Percentiles rank a stretch among this genome's conserved stretches.
Evolutionary conservation across 2,113 vertebrate species (phyloP).

Genomic region (Pomatostomus ruficeps): DNA sequence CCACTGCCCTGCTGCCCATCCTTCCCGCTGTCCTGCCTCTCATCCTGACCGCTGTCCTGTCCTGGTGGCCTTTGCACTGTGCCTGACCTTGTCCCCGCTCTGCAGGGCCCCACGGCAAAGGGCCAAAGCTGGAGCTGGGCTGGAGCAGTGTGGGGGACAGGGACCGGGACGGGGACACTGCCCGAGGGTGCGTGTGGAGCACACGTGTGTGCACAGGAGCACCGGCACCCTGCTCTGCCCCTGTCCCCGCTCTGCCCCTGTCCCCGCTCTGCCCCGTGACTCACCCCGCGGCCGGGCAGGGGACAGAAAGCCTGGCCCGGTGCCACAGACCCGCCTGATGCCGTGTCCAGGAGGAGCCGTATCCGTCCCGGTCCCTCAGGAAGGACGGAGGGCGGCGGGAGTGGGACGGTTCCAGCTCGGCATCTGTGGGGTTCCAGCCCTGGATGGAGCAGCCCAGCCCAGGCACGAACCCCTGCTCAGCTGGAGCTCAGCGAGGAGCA

Average conservation of each 20-base stretch:
- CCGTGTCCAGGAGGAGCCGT: background rate
- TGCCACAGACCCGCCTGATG: background rate
- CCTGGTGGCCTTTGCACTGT: background rate
- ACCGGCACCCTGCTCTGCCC: background rate
- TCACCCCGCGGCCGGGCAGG: rapidly evolving
- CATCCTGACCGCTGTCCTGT: background rate
- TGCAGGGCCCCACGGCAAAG: background rate
- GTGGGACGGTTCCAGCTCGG: rapidly evolving
- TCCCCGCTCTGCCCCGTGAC: background rate
- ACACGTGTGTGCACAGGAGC: background rate
- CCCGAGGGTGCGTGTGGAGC: background rate
- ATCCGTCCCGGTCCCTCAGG: background rate
- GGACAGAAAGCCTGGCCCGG: background rate
- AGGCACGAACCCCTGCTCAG: rapidly evolving
- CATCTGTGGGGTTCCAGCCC: background rate
- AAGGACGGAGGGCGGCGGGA: background rate
- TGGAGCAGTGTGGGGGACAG: background rate
- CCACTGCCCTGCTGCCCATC: background rate
- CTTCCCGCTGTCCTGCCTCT: background rate
- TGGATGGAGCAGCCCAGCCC: background rate
- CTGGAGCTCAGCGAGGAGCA: background rate
- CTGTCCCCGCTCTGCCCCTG: background rate
- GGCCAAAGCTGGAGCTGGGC: background rate
- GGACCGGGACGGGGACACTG: background rate
- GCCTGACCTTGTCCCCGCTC: background rate